A percentile compares a stretch with the other conserved stretches of the same genome.
phyloP scores from a whole-genome alignment of 1,140 invertebrate species.

The Drosophila sturtevanti region DNA sequence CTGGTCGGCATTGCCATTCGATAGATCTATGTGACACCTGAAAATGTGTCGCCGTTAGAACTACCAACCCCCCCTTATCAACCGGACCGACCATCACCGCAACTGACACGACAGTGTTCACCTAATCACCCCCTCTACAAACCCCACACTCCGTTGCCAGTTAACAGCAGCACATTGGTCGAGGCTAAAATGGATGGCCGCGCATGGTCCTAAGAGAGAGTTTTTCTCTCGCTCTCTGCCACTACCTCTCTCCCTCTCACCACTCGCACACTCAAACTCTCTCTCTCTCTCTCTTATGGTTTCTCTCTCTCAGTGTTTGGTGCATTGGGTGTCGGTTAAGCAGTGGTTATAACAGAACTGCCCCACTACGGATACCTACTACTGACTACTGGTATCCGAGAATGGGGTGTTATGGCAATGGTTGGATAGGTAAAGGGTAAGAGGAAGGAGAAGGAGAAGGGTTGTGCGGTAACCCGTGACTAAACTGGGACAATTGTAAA shows the following conservation, averaged over 20 bases:
- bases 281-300: neutral
- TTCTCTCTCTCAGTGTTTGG: neutral
- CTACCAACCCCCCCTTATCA: neutral
- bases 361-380: no score
- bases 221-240: conserved; percentile 5
- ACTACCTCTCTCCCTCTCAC: neutral
- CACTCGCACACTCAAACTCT: conserved; percentile 9
- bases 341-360: conserved; percentile 10
- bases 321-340: conserved; percentile 32
- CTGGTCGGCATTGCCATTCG: conserved; percentile 21
- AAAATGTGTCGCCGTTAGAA: conserved; percentile 63
- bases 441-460: neutral
- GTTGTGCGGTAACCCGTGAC: conserved; percentile 10
- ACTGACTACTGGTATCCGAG: neutral
- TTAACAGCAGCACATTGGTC: conserved; percentile 65
- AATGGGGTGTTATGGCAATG: neutral
- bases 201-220: conserved; percentile 55
- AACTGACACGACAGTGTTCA: conserved; percentile 19
- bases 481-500: conserved; percentile 43
- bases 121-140: conserved; percentile 21
- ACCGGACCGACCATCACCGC: neutral
- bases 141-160: neutral
- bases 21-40: conserved; percentile 55
- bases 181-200: conserved; percentile 59
- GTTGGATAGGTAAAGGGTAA: neutral